Base-by-base conservation (phyloP, 2,888 invertebrate genomes). In the Sphaerophoria taeniata region DNA sequence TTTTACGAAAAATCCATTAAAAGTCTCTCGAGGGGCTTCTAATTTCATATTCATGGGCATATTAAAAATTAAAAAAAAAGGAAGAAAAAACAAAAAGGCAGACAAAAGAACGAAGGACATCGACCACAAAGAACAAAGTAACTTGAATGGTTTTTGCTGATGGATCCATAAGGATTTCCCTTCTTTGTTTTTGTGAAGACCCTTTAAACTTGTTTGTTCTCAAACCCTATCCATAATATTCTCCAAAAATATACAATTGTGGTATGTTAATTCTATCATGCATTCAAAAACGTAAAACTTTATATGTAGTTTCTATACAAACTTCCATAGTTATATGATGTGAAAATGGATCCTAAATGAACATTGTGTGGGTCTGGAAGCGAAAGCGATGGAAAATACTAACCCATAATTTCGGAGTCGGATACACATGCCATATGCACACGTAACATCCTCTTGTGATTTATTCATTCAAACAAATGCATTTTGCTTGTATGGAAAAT, bases 1-100 rank as follows among this genome's bases (percentile, higher is more conserved):
- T 51, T 36, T 55, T 56, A 80, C 61, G 49, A 63, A 72, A 75
- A 85, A 72, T 76, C 71, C 84, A 80, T 85, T 80, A 69, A 72
- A 73, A 80, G 53, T 72, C 84, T 58, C 84, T 45, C 49, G 67
- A 24, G 75, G 71, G 72, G 56, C 56, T 56, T 60, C 67, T 67
- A n/a, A 74, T 80, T 69, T 56, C 56, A 63, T 58, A 81, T 71
- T 70, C 55, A 63, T 63, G 67, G 51, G 9, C 53, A 31, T 14
- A 67, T 53, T 39, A 49, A 67, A 67, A 53, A 16, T 39, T 47
- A 6, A 49, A 33, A 11, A n/a, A 65, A 36, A 36, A 12, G 0
- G 36, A 16, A 16, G 16, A 58, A 39, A 60, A 60, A 60, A 24
- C 9, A 9, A 24, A 24, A 3, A 4, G 14, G n/a, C n/a, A 6